Evolutionary conservation across 2,113 vertebrate species (phyloP), one percentile per base, ranked within the genome.

Genomic region (Pogonocichla stellata): DNA sequence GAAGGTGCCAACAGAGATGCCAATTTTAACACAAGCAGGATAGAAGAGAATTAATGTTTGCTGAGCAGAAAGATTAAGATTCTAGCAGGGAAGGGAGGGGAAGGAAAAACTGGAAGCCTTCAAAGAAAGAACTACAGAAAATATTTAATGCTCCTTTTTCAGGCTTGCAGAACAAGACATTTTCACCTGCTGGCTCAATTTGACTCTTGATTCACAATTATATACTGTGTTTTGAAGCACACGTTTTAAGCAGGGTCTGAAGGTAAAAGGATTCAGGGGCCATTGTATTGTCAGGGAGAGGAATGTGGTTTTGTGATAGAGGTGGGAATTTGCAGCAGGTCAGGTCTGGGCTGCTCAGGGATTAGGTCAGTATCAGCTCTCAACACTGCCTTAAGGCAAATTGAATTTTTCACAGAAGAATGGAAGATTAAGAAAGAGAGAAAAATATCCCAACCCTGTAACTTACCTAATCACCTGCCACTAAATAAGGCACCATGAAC

Each of bases 291-390:
- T 51, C 31, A 3, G 43, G 69, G 38, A 91, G n/a, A 93, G 56
- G 89, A 97, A 94, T 93, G 94, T 47, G 84, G 79, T 18, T 90
- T 78, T 90, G 84, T 67, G 40, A 48, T 11, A 53, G 82, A 67
- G 28, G 31, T 86, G 77, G 82, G 77, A 86, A 94, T 92, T 80
- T 90, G 92, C 75, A 94, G 90, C 75, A 86, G 85, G 72, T 86
- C 92, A 71, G 71, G 72, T 28, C 86, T 2, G 5, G 62, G 85
- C 88, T 95, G 75, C 74, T n/a, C 45, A 40, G 65, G 92, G 92
- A 95, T 96, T 92, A 96, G 75, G 93, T 88, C 33, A 64, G 48
- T 79, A 87, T 83, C 91, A 85, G 88, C 43, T 70, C 58, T 71
- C 73, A 43, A 3, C 14, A 24, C 34, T 74, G 74, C 77, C 86